Evolutionary conservation across 2,113 vertebrate species (phyloP).

Genomic region (Circaetus gallicus): DNA sequence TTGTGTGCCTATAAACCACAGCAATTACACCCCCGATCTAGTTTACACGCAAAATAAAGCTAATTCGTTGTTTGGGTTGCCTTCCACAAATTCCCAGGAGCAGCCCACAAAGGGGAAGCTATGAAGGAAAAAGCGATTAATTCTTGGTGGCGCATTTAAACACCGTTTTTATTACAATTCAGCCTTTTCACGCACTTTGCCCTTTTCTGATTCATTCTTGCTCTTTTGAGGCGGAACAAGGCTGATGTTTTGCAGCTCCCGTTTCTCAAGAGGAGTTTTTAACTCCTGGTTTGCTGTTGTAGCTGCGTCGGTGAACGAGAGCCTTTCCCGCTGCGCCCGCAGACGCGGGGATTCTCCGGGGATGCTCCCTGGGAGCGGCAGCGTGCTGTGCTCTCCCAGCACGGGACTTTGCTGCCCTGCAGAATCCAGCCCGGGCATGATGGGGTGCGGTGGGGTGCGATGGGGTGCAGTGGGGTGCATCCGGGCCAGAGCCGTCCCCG

Average conservation of each 20-base stretch:
- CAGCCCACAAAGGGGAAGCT: not conserved
- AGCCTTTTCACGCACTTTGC: constrained; percentile 43
- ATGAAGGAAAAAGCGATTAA: constrained; percentile 28
- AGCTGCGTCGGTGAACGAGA: rapidly evolving
- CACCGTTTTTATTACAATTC: constrained; percentile 53
- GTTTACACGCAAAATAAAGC: not conserved
- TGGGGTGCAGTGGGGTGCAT: not conserved
- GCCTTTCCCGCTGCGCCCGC: not conserved
- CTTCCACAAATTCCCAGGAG: not conserved
- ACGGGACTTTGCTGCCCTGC: rapidly evolving
- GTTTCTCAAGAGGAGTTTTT: not conserved
- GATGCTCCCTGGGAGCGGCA: not conserved
- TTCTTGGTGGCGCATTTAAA: constrained; percentile 50
- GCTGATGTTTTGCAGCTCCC: constrained; percentile 37
- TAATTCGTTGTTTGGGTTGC: not conserved
- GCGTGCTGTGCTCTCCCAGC: not conserved
- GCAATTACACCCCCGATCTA: not conserved
- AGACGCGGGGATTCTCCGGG: rapidly evolving
- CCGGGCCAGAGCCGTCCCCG: not conserved
- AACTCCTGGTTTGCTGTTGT: not conserved
- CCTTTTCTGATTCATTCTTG: constrained; percentile 64
- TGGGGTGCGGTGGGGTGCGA: not conserved
- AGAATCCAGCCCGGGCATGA: not conserved
- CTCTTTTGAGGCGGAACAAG: constrained; percentile 55
- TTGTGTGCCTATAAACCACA: not conserved